Percentiles rank a stretch among this genome's conserved stretches.
Conservation (phyloP, 2,888 invertebrate genomes). For the Caenorhabditis panamensis region DNA sequence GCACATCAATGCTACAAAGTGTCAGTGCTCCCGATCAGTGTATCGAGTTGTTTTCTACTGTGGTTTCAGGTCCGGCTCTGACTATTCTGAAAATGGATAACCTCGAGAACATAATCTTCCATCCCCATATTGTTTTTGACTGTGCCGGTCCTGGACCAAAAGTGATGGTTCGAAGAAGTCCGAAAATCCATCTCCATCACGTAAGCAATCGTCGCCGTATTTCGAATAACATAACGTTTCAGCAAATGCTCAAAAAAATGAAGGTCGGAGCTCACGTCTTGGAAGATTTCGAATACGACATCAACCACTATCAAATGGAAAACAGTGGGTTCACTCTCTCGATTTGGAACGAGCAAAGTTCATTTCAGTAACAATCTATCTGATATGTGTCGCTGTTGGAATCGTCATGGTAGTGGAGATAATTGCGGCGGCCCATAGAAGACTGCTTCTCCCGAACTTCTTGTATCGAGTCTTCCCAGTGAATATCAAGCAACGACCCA, state of each 20-base stretch:
- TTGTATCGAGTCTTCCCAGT: slow-evolving; percentile 29
- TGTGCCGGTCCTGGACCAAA: slow-evolving; percentile 18
- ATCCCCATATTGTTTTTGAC: slow-evolving; percentile 17
- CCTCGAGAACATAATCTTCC: slow-evolving; percentile 18
- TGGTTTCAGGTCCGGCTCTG: slow-evolving; percentile 47
- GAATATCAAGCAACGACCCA: slow-evolving; percentile 4
- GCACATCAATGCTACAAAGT: slow-evolving; percentile 20
- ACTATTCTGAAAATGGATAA: slow-evolving; percentile 25
- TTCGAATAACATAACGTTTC: background rate
- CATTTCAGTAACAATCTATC: slow-evolving; percentile 9
- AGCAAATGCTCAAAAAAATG: slow-evolving; percentile 34
- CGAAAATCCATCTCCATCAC: slow-evolving; percentile 11
- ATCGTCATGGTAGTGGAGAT: slow-evolving; percentile 25
- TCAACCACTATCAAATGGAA: slow-evolving; percentile 6
- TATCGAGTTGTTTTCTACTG: background rate
- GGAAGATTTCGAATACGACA: slow-evolving; percentile 16
- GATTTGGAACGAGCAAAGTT: background rate
- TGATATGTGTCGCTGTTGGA: background rate
- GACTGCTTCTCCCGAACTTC: slow-evolving; percentile 29
- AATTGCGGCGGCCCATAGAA: slow-evolving; percentile 13
- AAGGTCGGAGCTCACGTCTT: background rate
- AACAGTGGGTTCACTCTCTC: background rate
- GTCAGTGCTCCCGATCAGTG: background rate
- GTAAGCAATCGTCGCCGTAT: background rate
- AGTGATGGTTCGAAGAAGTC: slow-evolving; percentile 17